phyloP scores from a whole-genome alignment of 2,888 invertebrate genomes.

The Euplagia quadripunctaria region DNA sequence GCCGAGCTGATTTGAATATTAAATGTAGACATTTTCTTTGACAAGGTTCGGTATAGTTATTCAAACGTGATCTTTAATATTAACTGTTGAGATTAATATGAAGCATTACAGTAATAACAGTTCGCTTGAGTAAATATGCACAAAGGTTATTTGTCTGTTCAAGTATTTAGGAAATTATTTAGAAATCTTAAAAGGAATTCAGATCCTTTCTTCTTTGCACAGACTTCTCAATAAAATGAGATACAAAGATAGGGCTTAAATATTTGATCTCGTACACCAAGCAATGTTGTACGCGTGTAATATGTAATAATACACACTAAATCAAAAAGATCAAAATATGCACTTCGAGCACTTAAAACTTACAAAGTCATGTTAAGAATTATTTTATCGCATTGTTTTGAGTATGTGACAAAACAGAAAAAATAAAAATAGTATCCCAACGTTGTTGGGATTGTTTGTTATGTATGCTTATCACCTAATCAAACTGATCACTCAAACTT shows the following conservation, averaged over 20 bases:
- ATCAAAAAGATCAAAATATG: neutral
- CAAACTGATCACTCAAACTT: neutral
- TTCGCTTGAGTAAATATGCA: neutral
- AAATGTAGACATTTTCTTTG: conserved; percentile 40
- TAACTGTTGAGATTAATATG: neutral
- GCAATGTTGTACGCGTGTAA: too few relatives aligned
- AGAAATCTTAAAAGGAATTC: too few relatives aligned
- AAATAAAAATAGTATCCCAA: neutral
- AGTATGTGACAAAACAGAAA: neutral
- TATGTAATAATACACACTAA: too few relatives aligned
- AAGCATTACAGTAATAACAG: neutral
- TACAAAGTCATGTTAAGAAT: neutral
- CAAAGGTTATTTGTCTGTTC: too few relatives aligned
- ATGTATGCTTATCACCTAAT: neutral
- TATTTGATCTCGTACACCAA: too few relatives aligned
- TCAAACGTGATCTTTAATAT: conserved; percentile 10
- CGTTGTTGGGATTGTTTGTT: neutral
- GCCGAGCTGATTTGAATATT: conserved; percentile 48
- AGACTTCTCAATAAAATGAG: too few relatives aligned
- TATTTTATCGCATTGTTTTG: neutral
- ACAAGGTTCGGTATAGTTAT: conserved; percentile 21
- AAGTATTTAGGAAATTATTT: too few relatives aligned
- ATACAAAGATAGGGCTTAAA: too few relatives aligned
- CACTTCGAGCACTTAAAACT: neutral
- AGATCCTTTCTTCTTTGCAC: too few relatives aligned